phyloP scores from a whole-genome alignment of 2,797 vertebrate species.

The Chloroceryle inda region DNA sequence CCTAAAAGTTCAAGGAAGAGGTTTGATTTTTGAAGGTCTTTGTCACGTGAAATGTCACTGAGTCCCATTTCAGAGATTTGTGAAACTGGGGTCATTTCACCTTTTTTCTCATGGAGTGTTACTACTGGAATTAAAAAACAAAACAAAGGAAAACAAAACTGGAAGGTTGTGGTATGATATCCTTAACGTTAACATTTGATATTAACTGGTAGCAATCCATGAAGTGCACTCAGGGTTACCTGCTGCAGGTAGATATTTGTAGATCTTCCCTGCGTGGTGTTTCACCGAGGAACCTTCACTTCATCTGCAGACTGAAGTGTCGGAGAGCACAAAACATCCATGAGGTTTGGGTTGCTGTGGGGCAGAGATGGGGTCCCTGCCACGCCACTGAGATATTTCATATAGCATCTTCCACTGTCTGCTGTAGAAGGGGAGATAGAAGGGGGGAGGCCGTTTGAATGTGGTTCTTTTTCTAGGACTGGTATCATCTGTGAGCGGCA shows the following conservation, averaged over 20 bases:
- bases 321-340: not conserved
- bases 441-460: accelerated
- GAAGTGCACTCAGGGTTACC: not conserved
- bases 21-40: constrained; percentile 2
- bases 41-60: not conserved
- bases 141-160: not conserved
- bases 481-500: not conserved
- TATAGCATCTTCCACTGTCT: not conserved
- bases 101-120: not conserved
- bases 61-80: not conserved
- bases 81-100: not conserved
- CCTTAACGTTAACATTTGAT: not conserved
- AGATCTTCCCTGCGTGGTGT: accelerated
- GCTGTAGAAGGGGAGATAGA: no score
- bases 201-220: not conserved
- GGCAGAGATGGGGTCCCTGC: accelerated
- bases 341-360: not conserved
- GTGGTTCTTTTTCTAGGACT: not conserved
- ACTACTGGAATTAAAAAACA: not conserved
- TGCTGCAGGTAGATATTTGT: not conserved
- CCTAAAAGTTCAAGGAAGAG: not conserved
- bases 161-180: not conserved
- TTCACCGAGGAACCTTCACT: not conserved
- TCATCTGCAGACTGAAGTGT: not conserved
- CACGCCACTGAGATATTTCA: not conserved